Base-by-base conservation (phyloP, 2,888 invertebrate species). In the Pachycephus smyrnensis region DNA sequence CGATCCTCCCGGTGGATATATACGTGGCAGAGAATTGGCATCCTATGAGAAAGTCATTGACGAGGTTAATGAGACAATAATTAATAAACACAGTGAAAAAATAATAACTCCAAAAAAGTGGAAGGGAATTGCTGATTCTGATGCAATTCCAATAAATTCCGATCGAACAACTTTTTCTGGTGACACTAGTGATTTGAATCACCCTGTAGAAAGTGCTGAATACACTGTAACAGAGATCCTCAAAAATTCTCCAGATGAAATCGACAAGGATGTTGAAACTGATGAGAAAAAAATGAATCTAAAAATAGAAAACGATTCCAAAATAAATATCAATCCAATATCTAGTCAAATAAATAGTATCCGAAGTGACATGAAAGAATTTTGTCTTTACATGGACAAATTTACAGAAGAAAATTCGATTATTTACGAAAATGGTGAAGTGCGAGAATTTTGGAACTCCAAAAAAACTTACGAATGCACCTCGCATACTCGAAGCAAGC, bases 291-390 rank as follows among this genome's bases (percentile, higher is more conserved):
- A 33, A 3, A 15, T 71, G 23, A 71, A 71, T 33, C 9, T 6
- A 11, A 33, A 15, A 33, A 30, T 30, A 23, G 71, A 71, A 23
- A 71, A 15, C 23, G 9, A 11, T 30, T 71, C 33, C 4, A 71
- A 33, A 11, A 30, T 30, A 32, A 32, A 30, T 69, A 55, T n/a
- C 80, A 75, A 80, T 73, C 73, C 77, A 1, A 74, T 87, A 12
- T 79, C 78, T 30, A 76, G 73, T 31, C 83, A 84, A 75, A 68
- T 88, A 73, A 84, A 76, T 75, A 84, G 85, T 40, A 87, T 88
- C 37, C 86, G 88, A 12, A 81, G 82, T 31, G 86, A 84, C 9
- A 88, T 89, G 86, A 84, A 82, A 68, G 81, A 81, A 1, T 88
- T 87, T 76, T 86, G 85, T 76, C 73, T 73, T 0, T 81, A 76